Evolutionary conservation across 1,140 invertebrate genomes (phyloP), one percentile per base, ranked within the genome.

Genomic region (Trachymyrmex cornetzi): DNA sequence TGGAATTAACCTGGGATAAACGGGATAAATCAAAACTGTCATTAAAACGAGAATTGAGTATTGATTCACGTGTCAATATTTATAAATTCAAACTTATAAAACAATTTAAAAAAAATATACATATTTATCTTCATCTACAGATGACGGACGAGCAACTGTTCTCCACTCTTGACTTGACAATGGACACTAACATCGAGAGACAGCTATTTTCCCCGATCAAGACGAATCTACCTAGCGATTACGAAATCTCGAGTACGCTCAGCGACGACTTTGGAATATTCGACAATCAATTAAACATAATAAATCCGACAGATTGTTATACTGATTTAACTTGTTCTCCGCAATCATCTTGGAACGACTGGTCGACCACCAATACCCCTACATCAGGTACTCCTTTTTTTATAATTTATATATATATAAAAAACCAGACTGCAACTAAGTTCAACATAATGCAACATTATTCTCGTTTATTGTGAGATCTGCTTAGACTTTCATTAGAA

Each of bases 61-160:
- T 50, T 16, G 7, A 48, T 7, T 50, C 12, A 72, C 11, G 5
- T 27, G 24, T n/a, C 16, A 27, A 72, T 53, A 72, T n/a, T 44
- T 44, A 44, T 30, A 53, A 72, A 22, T 27, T 53, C n/a, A 59
- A 0, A 38, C n/a, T 59, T 59, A 12, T 24, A 50, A 50, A 50
- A 48, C 3, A 50, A 50, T 50, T 4, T 16, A 50, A 50, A 50
- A 48, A 12, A 50, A 16, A 50, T 16, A 50, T 16, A 50, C 4
- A 16, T 16, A 50, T 22, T 84, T 22, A 27, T 24, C 27, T 53
- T 30, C 34, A 77, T 59, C 77, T 88, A 5, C 85, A 95, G 92
- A 95, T 95, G 94, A 93, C 94, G 67, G 95, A 95, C 72, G 95
- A 95, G 79, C 85, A 95, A 77, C 79, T 95, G 16, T 94, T 95